Evolutionary conservation across 2,113 vertebrate genomes (phyloP), one percentile per base, ranked within the genome.

Genomic region (Myxocyprinus asiaticus): DNA sequence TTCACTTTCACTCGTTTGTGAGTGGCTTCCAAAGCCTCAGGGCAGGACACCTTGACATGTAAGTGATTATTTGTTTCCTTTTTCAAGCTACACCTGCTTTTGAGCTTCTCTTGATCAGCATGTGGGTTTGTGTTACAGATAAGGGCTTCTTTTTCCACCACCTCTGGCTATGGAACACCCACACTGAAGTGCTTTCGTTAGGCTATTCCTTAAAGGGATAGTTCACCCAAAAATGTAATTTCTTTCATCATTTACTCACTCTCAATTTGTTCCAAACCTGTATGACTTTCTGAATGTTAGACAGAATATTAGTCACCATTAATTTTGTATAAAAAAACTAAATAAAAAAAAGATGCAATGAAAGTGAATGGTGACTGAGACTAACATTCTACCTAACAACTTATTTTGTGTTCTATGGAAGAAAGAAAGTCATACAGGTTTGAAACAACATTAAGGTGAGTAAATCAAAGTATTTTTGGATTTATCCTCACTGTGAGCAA

Each of bases 1-100:
- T 75, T 75, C 73, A 44, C 48, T 76, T 76, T 76, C 62, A 65
- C 62, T 76, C 48, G 53, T 22, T 76, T 0, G 15, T 22, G 59
- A 17, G 7, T 22, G 15, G 11, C 14, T 59, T 67, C 47, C 45
- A n/a, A 9, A 53, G 51, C 56, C 71, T 76, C 22, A 22, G 22
- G 64, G 55, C 63, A 44, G 47, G 59, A 71, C n/a, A 50, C 64
- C 74, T 53, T 0, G 45, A 80, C 63, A 17, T 61, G 44, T 15
- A 61, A 66, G 17, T 61, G 44, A 76, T 68, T 47, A 17, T 80
- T 61, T 75, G 42, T 59, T 55, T 50, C 48, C 63, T 61, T 14
- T 61, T 9, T 50, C n/a, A 17, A 50, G 47, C 68, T 71, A 71
- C 67, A 62, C 47, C 77, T 63, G 22, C 4, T 22, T 58, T 62